Conservation (phyloP, 2,113 vertebrate species). For the Anolis sagrei region DNA sequence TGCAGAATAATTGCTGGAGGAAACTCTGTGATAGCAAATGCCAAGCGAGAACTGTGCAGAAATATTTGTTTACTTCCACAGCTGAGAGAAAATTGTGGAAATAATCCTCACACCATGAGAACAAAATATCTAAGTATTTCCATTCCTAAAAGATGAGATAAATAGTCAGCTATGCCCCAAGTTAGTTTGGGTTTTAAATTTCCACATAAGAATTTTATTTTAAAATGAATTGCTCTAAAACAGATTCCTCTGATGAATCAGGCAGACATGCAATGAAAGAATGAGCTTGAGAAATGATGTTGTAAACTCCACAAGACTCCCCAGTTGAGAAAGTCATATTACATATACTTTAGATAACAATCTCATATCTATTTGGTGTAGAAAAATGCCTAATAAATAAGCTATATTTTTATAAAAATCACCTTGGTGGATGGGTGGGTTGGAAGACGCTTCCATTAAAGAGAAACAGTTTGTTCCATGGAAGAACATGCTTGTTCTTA, state of each 20-base stretch:
- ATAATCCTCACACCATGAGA: no score
- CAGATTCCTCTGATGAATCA: neutral
- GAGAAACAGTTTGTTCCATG: conserved; percentile 15
- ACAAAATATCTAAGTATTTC: no score
- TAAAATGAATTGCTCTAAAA: neutral
- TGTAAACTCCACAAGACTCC: neutral
- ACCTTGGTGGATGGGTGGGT: neutral
- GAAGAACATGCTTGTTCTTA: conserved; percentile 24
- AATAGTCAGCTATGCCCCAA: no score
- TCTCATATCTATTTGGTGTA: neutral
- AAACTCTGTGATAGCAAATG: no score
- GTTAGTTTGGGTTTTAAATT: neutral
- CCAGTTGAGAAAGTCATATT: conserved; percentile 1
- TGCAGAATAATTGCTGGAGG: no score
- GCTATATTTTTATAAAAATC: neutral
- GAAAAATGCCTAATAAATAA: neutral
- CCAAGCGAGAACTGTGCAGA: no score
- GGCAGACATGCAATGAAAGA: neutral
- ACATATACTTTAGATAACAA: neutral
- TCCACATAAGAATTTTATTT: neutral
- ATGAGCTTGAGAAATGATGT: neutral
- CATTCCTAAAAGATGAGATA: no score
- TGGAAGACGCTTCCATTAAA: neutral
- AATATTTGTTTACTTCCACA: no score
- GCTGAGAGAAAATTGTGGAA: no score